Evolutionary conservation across 35 echinoderm and acorn worm species (phyloP).

Genomic region (Stichopus chloronotus): DNA sequence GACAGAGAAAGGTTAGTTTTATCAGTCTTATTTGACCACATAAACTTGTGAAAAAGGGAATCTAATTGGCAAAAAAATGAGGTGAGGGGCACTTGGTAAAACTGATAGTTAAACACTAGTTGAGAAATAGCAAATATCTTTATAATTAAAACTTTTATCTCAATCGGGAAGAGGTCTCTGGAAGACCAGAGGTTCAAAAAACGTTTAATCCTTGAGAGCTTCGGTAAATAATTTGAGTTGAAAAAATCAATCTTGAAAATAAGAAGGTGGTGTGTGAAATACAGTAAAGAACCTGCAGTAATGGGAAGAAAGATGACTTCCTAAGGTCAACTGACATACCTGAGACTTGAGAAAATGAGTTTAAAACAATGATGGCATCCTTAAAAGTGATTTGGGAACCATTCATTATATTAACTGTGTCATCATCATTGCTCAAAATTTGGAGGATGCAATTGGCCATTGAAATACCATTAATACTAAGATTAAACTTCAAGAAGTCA

Average conservation of each 20-base stretch:
- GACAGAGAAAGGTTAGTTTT: background rate
- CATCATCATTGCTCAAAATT: background rate
- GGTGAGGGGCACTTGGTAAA: background rate
- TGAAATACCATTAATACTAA: no score
- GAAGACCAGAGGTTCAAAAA: background rate
- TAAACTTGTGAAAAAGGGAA: background rate
- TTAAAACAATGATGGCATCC: background rate
- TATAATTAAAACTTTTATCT: background rate
- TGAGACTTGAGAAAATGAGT: background rate
- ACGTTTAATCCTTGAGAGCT: background rate
- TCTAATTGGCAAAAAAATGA: background rate
- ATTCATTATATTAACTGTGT: background rate
- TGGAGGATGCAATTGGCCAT: background rate
- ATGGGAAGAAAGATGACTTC: background rate
- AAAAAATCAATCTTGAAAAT: background rate
- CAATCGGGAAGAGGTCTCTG: conserved; percentile 12
- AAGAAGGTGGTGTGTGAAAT: background rate
- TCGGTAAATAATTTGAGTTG: background rate
- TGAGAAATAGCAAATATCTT: conserved; percentile 36
- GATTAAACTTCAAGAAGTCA: no score
- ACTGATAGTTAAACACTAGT: background rate
- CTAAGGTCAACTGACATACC: background rate
- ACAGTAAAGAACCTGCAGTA: background rate
- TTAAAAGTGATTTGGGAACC: background rate
- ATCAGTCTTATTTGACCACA: background rate